Percentiles rank a stretch among this genome's conserved stretches.
Conservation (phyloP, 2,113 vertebrate genomes). For the Brachyhypopomus occidentalis region DNA sequence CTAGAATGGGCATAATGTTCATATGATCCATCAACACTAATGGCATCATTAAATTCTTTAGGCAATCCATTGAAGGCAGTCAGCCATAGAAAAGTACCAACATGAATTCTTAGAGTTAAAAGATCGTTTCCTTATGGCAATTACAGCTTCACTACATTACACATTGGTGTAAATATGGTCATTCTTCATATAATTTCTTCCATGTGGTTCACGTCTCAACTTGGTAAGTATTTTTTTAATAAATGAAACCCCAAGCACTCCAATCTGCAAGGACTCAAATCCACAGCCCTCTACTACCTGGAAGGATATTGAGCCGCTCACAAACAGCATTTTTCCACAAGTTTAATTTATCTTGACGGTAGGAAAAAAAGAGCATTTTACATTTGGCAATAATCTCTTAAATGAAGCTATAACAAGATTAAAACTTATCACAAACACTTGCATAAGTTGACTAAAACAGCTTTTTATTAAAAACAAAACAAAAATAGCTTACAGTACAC, state of each 20-base stretch:
- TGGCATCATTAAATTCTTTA: background rate
- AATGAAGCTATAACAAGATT: conserved; percentile 62
- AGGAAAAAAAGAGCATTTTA: conserved; percentile 43
- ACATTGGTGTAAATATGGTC: background rate
- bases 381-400: conserved; percentile 41
- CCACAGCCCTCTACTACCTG: background rate
- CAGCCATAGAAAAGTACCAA: background rate
- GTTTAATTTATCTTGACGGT: conserved; percentile 65
- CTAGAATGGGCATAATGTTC: background rate
- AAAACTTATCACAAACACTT: conserved; percentile 44
- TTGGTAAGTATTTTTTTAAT: no score
- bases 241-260: no score
- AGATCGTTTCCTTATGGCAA: background rate
- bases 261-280: background rate
- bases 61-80: background rate
- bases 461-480: conserved; percentile 42
- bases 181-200: no score
- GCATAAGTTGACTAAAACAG: conserved; percentile 62
- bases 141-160: background rate
- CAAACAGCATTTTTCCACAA: conserved; percentile 47
- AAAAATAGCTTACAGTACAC: conserved; percentile 43
- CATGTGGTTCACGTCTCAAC: no score
- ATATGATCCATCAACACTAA: no score
- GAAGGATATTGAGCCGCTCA: background rate
- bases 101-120: background rate